Base-by-base conservation (phyloP, 2,888 invertebrate genomes). In the Phengaris arion region DNA sequence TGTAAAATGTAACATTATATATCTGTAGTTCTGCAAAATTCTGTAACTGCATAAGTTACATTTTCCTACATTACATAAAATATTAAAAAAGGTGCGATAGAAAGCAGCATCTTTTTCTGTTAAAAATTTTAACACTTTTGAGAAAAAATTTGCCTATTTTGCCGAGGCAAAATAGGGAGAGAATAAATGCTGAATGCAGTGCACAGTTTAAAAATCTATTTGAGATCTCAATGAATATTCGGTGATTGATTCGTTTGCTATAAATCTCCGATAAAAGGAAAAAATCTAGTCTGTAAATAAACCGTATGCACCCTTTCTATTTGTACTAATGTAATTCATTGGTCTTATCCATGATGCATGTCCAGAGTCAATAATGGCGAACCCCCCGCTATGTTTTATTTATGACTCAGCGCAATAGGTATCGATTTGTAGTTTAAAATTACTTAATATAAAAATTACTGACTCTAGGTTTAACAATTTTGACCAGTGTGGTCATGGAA, bases 221-320 rank as follows among this genome's bases (percentile, higher is more conserved):
- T 48, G 48, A 48, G 48, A 48, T 48, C 48, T 8, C 6, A 48
- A 48, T 48, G 48, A 35, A 64, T 13, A 64, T 64, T 52, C 12
- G 64, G 35, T 64, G 64, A 64, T 64, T 64, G 64, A 64, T 64
- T 13, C 12, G 35, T 64, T 35, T 10, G 59, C 22, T 52, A 52
- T 12, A 64, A 64, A 64, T 64, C 12, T 64, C 12, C 48, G 5
- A 10, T 8, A 64, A 64, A 64, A 35, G 10, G 35, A 45, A 64
- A 64, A 64, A 64, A 64, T 64, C 64, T 64, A 45, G 13, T 64
- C 64, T 35, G 64, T 64, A 64, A 64, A 64, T 64, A 64, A 64
- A 79, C 81, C 80, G 81, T 83, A 83, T 85, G 84, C 87, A 87
- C 90, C 89, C 87, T 89, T 72, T 89, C 85, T 88, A 84, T 88